Conservation (phyloP, 2,113 vertebrate genomes). For the Trogon surrucura region DNA sequence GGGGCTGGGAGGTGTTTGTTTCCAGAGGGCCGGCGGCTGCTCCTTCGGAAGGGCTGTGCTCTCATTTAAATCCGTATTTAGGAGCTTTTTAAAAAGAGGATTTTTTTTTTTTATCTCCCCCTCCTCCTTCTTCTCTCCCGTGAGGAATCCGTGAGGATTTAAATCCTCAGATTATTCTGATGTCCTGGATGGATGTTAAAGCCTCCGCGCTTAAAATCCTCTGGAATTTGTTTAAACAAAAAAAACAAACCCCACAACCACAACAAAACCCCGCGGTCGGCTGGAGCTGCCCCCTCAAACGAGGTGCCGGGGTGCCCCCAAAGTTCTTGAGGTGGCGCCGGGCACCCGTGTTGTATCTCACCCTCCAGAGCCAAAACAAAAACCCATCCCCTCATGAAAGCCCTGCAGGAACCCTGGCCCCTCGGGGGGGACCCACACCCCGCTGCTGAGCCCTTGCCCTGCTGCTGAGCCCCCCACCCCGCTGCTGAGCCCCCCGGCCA, state of each 20-base stretch:
- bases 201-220: not conserved
- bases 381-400: too few species aligned
- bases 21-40: not conserved
- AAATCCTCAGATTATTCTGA: constrained; percentile 28
- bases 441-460: too few species aligned
- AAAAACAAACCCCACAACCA: too few species aligned
- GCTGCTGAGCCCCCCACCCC: too few species aligned
- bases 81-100: not conserved
- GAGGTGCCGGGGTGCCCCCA: not conserved
- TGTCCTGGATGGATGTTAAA: not conserved
- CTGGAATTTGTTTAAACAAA: not conserved
- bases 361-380: too few species aligned
- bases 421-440: too few species aligned
- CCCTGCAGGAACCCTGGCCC: too few species aligned
- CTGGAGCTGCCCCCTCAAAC: not conserved
- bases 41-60: not conserved
- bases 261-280: too few species aligned
- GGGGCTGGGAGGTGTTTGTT: not conserved
- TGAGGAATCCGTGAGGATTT: not conserved
- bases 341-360: too few species aligned
- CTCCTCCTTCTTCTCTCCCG: not conserved
- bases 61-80: not conserved
- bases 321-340: too few species aligned
- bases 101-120: not conserved
- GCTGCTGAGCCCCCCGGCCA: too few species aligned